Conservation (phyloP, 2,797 vertebrate species). For the Premnoplex brunnescens region DNA sequence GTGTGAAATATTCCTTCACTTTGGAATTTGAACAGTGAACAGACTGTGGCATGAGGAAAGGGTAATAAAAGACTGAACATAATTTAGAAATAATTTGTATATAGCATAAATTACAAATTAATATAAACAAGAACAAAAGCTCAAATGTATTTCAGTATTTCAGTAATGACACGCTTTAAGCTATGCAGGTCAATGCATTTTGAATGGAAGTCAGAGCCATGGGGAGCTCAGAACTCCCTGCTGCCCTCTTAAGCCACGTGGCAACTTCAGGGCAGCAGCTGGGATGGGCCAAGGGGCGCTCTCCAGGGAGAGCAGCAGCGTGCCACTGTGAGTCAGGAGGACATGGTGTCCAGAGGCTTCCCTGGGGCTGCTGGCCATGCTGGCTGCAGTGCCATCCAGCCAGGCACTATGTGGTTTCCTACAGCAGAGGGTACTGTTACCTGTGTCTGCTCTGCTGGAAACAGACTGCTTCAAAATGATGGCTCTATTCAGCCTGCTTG, state of each 20-base stretch:
- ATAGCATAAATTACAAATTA: not conserved
- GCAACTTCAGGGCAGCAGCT: not conserved
- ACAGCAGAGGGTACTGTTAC: conserved; percentile 3
- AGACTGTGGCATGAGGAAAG: not conserved
- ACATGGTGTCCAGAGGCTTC: not conserved
- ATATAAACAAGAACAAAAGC: not conserved
- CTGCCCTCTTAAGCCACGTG: rapidly evolving
- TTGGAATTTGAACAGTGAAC: not conserved
- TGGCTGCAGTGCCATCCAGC: rapidly evolving
- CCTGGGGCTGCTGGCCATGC: not conserved
- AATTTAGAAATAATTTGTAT: not conserved
- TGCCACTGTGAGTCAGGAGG: not conserved
- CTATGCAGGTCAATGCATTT: not conserved
- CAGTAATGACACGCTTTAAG: not conserved
- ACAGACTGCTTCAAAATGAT: not conserved
- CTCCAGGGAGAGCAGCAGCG: not conserved
- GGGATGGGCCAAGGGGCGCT: not conserved
- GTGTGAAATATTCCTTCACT: too few species aligned
- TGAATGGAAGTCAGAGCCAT: not conserved
- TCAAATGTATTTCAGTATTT: not conserved
- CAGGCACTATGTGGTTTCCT: not conserved
- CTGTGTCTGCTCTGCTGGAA: not conserved
- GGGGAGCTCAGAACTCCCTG: rapidly evolving
- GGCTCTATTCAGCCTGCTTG: not conserved
- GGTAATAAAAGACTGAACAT: not conserved